Evolutionary conservation across 1,140 invertebrate species (phyloP).

Genomic region (Drosophila nigrodunni): DNA sequence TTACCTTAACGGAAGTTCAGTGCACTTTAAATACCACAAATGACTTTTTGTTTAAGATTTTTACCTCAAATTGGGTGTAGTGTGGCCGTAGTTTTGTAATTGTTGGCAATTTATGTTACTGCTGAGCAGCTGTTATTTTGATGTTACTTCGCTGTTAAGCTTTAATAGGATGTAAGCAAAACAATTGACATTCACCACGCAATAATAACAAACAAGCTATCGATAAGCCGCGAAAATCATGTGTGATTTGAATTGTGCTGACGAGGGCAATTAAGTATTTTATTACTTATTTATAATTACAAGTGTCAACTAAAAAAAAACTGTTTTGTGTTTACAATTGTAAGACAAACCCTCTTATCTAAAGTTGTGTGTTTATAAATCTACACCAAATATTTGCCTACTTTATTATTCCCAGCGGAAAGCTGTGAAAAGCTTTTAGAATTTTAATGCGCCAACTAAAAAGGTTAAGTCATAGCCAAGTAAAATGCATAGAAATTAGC

Average conservation of each 20-base stretch:
- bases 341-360: too few relatives aligned
- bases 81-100: slow-evolving; percentile 35
- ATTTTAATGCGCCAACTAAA: too few relatives aligned
- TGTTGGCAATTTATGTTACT: slow-evolving; percentile 24
- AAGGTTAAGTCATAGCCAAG: too few relatives aligned
- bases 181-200: slow-evolving; percentile 13
- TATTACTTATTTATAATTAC: too few relatives aligned
- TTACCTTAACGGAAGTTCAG: slow-evolving; percentile 52
- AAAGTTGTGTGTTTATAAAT: too few relatives aligned
- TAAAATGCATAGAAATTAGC: background rate
- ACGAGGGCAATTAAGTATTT: too few relatives aligned
- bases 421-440: too few relatives aligned
- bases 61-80: slow-evolving; percentile 40
- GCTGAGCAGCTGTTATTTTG: slow-evolving; percentile 24
- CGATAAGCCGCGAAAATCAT: slow-evolving; percentile 1
- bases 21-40: slow-evolving; percentile 48
- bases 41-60: slow-evolving; percentile 56
- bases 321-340: too few relatives aligned
- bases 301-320: too few relatives aligned
- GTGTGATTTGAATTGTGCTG: background rate
- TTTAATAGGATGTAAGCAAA: background rate
- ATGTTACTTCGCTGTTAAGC: slow-evolving; percentile 8
- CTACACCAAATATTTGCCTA: too few relatives aligned
- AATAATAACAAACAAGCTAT: background rate
- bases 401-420: too few relatives aligned